Conservation (phyloP, 2,113 vertebrate species). For the Archilochus colubris region DNA sequence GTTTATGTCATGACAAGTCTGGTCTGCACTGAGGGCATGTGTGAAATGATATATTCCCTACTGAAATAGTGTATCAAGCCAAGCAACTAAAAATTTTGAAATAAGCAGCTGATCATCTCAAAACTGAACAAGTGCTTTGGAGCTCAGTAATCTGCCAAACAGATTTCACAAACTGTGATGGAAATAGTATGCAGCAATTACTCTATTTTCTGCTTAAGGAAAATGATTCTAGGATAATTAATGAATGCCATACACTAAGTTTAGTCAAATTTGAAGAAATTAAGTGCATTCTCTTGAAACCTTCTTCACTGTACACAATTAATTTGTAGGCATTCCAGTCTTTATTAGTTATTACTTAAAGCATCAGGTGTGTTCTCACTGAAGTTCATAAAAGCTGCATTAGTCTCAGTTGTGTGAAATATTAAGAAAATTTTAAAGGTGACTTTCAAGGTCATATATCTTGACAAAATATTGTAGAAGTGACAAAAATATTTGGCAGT, state of each 20-base stretch:
- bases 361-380: constrained; percentile 42
- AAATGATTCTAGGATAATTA: constrained; percentile 1
- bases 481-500: constrained; percentile 66
- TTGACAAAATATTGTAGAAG: constrained; percentile 67
- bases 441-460: constrained; percentile 54
- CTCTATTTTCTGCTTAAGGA: not conserved
- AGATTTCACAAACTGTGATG: constrained; percentile 6
- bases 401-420: constrained; percentile 28
- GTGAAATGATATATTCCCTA: not conserved
- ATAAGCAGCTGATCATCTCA: not conserved
- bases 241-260: not conserved
- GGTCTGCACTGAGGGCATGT: not conserved
- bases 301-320: not conserved
- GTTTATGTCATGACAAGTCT: not conserved
- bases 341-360: not conserved
- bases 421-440: constrained; percentile 58
- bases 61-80: not conserved
- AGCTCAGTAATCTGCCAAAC: not conserved
- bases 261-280: not conserved
- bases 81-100: not conserved
- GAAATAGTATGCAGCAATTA: not conserved
- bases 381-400: constrained; percentile 35
- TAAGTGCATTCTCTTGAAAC: not conserved
- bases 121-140: constrained; percentile 8
- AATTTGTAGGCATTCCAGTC: not conserved